Percentiles rank a stretch among this genome's conserved stretches.
These are phyloP conservation scores for Alligator mississippiensis DNA, from an alignment of 2,113 vertebrate species.

Conservation along the genomic window DNA sequence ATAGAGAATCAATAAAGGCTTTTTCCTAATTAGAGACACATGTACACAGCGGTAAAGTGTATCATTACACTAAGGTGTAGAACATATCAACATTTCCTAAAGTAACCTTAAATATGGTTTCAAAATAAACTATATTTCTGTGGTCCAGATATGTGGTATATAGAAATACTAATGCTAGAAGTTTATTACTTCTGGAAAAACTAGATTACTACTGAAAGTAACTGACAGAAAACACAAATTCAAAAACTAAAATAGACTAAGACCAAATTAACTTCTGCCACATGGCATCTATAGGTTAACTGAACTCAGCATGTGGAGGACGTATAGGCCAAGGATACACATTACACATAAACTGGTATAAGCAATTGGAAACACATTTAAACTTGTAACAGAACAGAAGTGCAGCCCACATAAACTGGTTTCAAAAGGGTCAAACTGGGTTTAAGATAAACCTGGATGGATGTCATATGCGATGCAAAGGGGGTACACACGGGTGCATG, in stretches of 20 bases:
- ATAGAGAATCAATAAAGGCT: background rate
- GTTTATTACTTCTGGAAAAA: background rate
- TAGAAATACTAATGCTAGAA: background rate
- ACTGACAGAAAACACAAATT: background rate
- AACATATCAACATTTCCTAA: background rate
- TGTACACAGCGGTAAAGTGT: background rate
- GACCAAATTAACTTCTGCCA: background rate
- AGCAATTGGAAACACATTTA: too few relatives aligned
- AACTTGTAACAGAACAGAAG: too few relatives aligned
- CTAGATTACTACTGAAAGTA: background rate
- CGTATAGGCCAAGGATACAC: background rate
- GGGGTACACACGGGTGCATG: too few relatives aligned
- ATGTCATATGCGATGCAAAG: too few relatives aligned
- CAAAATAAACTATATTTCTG: background rate
- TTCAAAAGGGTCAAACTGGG: too few relatives aligned
- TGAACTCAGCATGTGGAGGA: background rate
- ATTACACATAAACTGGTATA: too few relatives aligned
- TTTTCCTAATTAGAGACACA: background rate
- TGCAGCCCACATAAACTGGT: too few relatives aligned
- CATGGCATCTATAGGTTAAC: background rate
- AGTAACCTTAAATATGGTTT: background rate
- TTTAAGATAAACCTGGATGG: too few relatives aligned
- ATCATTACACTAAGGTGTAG: background rate
- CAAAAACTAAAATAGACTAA: background rate
- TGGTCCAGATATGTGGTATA: background rate